Evolutionary conservation across 2,113 vertebrate species (phyloP).

Genomic region (Platichthys flesus): DNA sequence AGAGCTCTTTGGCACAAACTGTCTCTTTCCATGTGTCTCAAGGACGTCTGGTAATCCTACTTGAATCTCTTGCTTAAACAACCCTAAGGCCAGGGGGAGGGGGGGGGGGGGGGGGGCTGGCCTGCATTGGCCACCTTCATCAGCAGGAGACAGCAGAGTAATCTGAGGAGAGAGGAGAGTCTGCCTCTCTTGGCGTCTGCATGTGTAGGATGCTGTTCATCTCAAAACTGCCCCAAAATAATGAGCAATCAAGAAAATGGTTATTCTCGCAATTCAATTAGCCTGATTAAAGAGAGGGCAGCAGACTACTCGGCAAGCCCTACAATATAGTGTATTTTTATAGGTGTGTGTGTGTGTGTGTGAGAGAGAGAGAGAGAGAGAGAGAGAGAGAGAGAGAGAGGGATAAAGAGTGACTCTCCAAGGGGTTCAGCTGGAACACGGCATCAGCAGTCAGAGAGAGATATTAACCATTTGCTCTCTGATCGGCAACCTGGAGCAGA

Average conservation of each 20-base stretch:
- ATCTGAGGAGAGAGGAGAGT: constrained; percentile 9
- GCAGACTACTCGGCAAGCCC: constrained; percentile 47
- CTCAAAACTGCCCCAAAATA: constrained; percentile 69
- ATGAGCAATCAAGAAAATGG: constrained; percentile 79
- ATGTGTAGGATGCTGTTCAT: constrained; percentile 57
- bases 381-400: not conserved
- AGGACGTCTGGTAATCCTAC: constrained; percentile 56
- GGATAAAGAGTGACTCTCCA: constrained; percentile 47
- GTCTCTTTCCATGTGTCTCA: constrained; percentile 49
- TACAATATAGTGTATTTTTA: constrained; percentile 30
- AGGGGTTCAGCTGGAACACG: constrained; percentile 65
- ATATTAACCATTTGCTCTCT: constrained; percentile 66
- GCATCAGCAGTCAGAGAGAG: constrained; percentile 68
- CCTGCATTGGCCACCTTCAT: constrained; percentile 4
- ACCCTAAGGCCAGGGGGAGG: constrained; percentile 37
- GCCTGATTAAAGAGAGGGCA: constrained; percentile 79
- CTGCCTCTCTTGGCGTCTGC: not conserved
- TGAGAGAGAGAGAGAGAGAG: not conserved
- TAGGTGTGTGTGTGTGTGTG: constrained; percentile 29
- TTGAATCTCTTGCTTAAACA: constrained; percentile 44
- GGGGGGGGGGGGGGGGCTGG: no score
- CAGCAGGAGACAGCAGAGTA: constrained; percentile 3
- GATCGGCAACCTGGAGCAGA: constrained; percentile 39
- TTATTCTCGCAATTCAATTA: constrained; percentile 80
- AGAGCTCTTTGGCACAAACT: constrained; percentile 40